phyloP scores from a whole-genome alignment of 2,797 vertebrate genomes.

The Streptopelia turtur region DNA sequence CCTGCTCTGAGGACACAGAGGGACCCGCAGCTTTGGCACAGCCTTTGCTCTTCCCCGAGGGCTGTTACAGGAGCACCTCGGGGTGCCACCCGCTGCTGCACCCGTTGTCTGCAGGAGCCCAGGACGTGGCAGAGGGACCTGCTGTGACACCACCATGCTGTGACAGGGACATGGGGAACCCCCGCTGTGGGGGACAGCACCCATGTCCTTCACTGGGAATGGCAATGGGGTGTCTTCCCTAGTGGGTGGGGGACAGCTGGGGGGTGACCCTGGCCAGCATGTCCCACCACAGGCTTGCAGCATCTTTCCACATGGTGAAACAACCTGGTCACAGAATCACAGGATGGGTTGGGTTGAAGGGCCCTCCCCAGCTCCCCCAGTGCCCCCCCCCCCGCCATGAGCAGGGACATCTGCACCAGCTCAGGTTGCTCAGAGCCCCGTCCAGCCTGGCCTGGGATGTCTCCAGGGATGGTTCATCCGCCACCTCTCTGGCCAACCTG shows the following conservation, averaged over 20 bases:
- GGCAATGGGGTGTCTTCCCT: accelerated
- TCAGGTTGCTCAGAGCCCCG: too few relatives aligned
- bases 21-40: accelerated
- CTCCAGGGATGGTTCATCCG: too few relatives aligned
- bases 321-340: too few relatives aligned
- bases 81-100: neutral
- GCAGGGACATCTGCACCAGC: too few relatives aligned
- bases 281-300: accelerated
- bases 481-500: too few relatives aligned
- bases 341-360: too few relatives aligned
- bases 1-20: accelerated
- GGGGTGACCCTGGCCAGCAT: too few relatives aligned
- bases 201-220: neutral
- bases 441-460: too few relatives aligned
- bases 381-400: too few relatives aligned
- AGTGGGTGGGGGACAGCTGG: neutral
- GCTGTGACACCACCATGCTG: accelerated
- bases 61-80: accelerated
- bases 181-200: accelerated
- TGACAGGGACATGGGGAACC: accelerated
- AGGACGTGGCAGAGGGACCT: accelerated
- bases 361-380: too few relatives aligned
- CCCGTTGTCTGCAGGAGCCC: neutral
- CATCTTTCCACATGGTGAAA: neutral
- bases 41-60: neutral